A percentile compares a stretch with the other conserved stretches of the same genome.
phyloP scores from a whole-genome alignment of 1,140 invertebrate genomes.

The Whitmania pigra region DNA sequence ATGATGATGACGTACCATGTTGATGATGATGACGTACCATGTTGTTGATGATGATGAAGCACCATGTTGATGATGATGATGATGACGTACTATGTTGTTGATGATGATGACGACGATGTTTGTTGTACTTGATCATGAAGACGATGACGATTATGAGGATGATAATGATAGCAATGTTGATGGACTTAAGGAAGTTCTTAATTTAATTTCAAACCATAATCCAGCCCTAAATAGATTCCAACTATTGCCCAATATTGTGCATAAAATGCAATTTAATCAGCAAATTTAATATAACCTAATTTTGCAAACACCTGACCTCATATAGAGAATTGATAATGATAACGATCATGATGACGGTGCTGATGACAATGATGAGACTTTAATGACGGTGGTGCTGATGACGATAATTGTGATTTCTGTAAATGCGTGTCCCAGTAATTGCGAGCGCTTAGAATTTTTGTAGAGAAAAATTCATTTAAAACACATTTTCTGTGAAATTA shows the following conservation, averaged over 20 bases:
- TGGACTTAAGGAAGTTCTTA: neutral
- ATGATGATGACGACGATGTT: neutral
- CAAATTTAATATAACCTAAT: too few relatives aligned
- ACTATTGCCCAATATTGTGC: too few relatives aligned
- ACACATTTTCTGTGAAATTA: too few relatives aligned
- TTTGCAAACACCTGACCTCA: too few relatives aligned
- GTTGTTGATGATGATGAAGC: neutral
- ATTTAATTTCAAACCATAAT: too few relatives aligned
- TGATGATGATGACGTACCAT: neutral
- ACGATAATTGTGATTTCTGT: neutral
- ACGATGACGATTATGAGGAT: neutral
- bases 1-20: neutral
- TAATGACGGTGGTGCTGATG: neutral
- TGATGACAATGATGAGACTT: neutral
- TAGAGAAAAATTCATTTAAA: too few relatives aligned
- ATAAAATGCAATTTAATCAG: too few relatives aligned
- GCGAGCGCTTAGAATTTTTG: too few relatives aligned
- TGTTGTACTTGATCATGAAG: too few relatives aligned
- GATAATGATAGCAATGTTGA: neutral
- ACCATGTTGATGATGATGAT: constrained; percentile 11
- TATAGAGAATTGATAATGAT: neutral
- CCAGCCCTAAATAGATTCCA: too few relatives aligned
- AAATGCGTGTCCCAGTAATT: too few relatives aligned
- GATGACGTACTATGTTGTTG: neutral
- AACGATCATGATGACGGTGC: neutral